A percentile compares a stretch with the other conserved stretches of the same genome.
These are phyloP conservation scores for Reinhardtius hippoglossoides DNA, from an alignment of 2,113 vertebrate species.

Conservation along the genomic window DNA sequence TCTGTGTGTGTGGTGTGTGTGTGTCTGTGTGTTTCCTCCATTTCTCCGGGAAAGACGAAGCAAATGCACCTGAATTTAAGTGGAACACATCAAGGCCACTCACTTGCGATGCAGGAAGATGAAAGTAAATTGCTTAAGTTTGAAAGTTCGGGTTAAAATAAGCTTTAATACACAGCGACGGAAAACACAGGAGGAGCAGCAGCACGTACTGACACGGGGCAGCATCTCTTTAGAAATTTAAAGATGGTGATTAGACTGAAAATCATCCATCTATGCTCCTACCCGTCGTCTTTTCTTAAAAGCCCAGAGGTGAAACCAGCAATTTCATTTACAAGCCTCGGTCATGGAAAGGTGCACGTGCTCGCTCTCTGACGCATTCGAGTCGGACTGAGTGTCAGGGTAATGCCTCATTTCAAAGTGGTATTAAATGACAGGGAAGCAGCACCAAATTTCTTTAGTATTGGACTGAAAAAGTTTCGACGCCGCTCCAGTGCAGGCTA, in stretches of 20 bases:
- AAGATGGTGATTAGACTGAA: conserved; percentile 66
- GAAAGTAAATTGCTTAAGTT: conserved; percentile 42
- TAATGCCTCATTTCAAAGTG: conserved; percentile 59
- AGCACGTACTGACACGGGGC: background rate
- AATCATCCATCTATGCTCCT: conserved; percentile 52
- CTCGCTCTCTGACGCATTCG: conserved; percentile 47
- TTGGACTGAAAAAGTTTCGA: conserved; percentile 40
- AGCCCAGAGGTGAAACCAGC: conserved; percentile 66
- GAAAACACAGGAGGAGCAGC: conserved; percentile 10
- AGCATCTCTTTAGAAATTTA: conserved; percentile 50
- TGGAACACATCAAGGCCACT: conserved; percentile 45
- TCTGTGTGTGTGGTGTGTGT: background rate
- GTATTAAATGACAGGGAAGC: conserved; percentile 59
- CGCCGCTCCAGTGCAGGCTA: conserved; percentile 22
- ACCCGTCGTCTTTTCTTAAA: conserved; percentile 65
- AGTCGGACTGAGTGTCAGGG: conserved; percentile 26
- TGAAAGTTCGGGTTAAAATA: conserved; percentile 45
- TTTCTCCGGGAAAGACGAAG: conserved; percentile 29
- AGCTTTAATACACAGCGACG: conserved; percentile 23
- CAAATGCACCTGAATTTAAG: conserved; percentile 33
- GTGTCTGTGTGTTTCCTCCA: background rate
- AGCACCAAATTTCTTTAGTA: conserved; percentile 31
- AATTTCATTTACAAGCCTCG: conserved; percentile 71
- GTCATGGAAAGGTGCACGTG: conserved; percentile 57
- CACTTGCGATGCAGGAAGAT: conserved; percentile 44